Evolutionary conservation across 2,888 invertebrate genomes (phyloP).

Genomic region (Iphiclides podalirius): DNA sequence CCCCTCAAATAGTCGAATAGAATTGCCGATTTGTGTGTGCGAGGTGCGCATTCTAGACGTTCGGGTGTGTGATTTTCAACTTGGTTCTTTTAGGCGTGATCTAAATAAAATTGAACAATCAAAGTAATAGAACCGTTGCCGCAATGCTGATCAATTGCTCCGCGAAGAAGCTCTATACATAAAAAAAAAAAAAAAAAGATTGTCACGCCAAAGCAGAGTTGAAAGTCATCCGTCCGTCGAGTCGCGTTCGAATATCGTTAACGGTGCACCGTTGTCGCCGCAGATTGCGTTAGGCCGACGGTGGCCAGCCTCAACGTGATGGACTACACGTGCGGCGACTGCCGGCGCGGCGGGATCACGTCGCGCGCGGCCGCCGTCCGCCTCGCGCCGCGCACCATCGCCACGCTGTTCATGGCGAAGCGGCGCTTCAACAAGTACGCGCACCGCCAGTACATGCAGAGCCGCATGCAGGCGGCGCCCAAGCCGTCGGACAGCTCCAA

Average conservation of each 20-base stretch:
- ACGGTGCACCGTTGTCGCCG: slow-evolving; percentile 16
- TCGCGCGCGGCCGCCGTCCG: slow-evolving; percentile 73
- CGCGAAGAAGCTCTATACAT: too few species aligned
- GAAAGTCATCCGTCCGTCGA: slow-evolving; percentile 13
- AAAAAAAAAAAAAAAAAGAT: too few species aligned
- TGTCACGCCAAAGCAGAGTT: slow-evolving; percentile 6
- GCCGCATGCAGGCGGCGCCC: slow-evolving; percentile 33
- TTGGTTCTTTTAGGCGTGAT: too few species aligned
- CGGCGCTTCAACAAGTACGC: slow-evolving; percentile 78
- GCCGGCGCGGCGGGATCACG: slow-evolving; percentile 74
- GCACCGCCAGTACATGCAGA: slow-evolving; percentile 69
- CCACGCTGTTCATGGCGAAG: slow-evolving; percentile 77
- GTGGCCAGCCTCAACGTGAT: slow-evolving; percentile 62
- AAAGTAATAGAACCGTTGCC: too few species aligned
- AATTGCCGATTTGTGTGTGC: slow-evolving; percentile 55
- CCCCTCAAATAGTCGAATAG: slow-evolving; percentile 32
- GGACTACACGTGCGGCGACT: slow-evolving; percentile 75
- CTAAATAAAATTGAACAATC: too few species aligned
- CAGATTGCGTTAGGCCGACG: slow-evolving; percentile 75
- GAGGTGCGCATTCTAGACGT: slow-evolving; percentile 35
- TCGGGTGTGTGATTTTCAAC: slow-evolving; percentile 14
- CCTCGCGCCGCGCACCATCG: slow-evolving; percentile 72
- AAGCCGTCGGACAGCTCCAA: slow-evolving; percentile 24
- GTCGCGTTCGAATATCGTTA: neutral
- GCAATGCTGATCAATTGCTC: too few species aligned